Percentiles rank a stretch among this genome's conserved stretches.
Conservation (phyloP, 1,140 invertebrate species). For the Cotesia glomerata region DNA sequence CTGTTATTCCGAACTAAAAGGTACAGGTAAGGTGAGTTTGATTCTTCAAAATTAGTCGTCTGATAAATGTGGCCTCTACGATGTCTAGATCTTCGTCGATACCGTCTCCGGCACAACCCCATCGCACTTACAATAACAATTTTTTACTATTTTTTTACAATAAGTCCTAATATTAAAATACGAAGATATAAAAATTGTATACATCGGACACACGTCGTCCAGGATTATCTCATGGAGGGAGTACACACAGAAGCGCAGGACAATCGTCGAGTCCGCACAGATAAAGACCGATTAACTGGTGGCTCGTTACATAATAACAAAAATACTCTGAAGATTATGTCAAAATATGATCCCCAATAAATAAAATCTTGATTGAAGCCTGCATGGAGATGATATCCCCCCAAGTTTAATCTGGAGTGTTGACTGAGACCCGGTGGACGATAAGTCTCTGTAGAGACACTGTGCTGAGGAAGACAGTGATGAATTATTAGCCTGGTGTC, state of each 20-base stretch:
- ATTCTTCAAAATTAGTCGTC: neutral
- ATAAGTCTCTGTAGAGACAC: neutral
- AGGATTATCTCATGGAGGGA: neutral
- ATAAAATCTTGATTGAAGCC: no score
- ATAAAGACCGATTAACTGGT: neutral
- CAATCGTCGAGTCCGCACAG: slow-evolving; percentile 10
- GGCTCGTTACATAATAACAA: neutral
- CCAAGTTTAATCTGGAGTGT: neutral
- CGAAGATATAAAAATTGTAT: neutral
- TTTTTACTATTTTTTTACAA: neutral
- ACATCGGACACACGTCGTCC: neutral
- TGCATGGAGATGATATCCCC: no score
- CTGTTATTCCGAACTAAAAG: slow-evolving; percentile 5
- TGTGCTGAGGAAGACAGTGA: slow-evolving; percentile 9
- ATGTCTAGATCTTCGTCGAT: slow-evolving; percentile 10
- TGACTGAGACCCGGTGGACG: slow-evolving; percentile 9
- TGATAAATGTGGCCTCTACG: neutral
- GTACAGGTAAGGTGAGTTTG: slow-evolving; percentile 3
- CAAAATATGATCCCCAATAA: no score
- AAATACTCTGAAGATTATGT: neutral
- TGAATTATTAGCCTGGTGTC: neutral
- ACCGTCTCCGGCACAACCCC: neutral
- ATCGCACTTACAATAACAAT: slow-evolving; percentile 6
- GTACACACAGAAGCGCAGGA: slow-evolving; percentile 21
- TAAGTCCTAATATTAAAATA: no score